A percentile compares a stretch with the other conserved stretches of the same genome.
These are phyloP conservation scores for Elymnias hypermnestra DNA, from an alignment of 1,140 invertebrate genomes.

Conservation along the genomic window DNA sequence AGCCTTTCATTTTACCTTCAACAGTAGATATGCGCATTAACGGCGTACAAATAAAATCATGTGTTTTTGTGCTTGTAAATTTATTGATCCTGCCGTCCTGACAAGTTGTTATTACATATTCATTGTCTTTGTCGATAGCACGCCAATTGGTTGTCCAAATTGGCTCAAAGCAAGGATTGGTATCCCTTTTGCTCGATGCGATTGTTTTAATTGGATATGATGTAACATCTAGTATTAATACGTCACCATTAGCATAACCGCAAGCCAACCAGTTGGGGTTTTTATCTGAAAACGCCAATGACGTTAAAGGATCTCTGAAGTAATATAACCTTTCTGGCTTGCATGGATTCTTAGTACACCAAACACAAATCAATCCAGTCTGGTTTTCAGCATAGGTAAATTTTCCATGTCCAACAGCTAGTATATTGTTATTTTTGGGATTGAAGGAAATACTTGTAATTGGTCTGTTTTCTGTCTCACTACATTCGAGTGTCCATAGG, in stretches of 20 bases:
- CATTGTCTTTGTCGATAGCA: conserved; percentile 56
- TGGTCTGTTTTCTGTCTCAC: conserved; percentile 61
- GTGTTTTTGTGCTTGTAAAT: conserved; percentile 72
- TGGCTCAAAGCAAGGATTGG: conserved; percentile 79
- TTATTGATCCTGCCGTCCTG: conserved; percentile 78
- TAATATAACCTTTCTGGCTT: conserved; percentile 85
- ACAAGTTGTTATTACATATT: conserved; percentile 74
- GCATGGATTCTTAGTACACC: conserved; percentile 91
- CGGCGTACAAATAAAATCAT: conserved; percentile 75
- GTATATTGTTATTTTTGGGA: conserved; percentile 78
- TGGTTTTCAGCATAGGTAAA: conserved; percentile 72
- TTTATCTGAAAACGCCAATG: conserved; percentile 82
- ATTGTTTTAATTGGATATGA: conserved; percentile 71
- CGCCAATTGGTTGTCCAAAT: conserved; percentile 81
- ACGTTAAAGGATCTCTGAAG: conserved; percentile 83
- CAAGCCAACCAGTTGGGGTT: conserved; percentile 85
- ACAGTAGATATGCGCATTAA: conserved; percentile 80
- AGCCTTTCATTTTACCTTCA: conserved; percentile 79
- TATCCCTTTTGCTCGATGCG: conserved; percentile 72
- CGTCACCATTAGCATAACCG: conserved; percentile 87
- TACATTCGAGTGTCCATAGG: conserved; percentile 79
- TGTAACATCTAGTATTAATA: conserved; percentile 84
- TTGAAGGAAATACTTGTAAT: conserved; percentile 81
- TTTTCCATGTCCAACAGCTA: conserved; percentile 84
- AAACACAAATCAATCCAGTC: conserved; percentile 84